A percentile compares a stretch with the other conserved stretches of the same genome.
phyloP scores from a whole-genome alignment of 53 echinoderm and acorn worm genomes.

The Antedon mediterranea region DNA sequence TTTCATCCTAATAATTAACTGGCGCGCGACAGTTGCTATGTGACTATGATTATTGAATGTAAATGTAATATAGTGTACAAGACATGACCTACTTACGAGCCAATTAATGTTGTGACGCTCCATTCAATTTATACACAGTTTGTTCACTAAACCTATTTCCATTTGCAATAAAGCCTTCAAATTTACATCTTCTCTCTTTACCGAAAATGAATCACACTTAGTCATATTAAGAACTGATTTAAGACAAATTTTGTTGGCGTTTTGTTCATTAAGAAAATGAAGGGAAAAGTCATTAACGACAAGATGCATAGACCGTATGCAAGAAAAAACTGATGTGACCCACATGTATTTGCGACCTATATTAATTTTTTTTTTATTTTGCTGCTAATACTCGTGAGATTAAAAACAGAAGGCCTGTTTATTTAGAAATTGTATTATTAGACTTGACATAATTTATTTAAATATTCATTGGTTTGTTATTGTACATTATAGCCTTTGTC shows the following conservation, averaged over 20 bases:
- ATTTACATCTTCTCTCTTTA: neutral
- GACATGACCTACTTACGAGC: too few relatives aligned
- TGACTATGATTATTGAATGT: too few relatives aligned
- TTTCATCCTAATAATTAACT: too few relatives aligned
- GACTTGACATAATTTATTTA: neutral
- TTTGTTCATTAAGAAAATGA: neutral
- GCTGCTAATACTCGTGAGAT: neutral
- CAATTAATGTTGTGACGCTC: neutral
- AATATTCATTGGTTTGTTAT: neutral
- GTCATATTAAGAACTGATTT: neutral
- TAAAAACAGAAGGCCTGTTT: neutral
- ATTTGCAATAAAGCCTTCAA: neutral
- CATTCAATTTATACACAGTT: neutral
- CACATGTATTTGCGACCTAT: neutral
- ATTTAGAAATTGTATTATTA: neutral
- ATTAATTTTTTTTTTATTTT: neutral
- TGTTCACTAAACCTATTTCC: neutral
- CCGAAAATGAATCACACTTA: neutral
- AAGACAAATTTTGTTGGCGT: neutral
- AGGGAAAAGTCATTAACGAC: neutral
- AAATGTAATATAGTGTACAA: too few relatives aligned
- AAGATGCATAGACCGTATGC: neutral
- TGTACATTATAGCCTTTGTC: neutral
- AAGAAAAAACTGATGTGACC: neutral
- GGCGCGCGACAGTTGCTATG: too few relatives aligned